A percentile compares a stretch with the other conserved stretches of the same genome.
Evolutionary conservation across 2,797 vertebrate genomes (phyloP).

Genomic region (Loriculus beryllinus): DNA sequence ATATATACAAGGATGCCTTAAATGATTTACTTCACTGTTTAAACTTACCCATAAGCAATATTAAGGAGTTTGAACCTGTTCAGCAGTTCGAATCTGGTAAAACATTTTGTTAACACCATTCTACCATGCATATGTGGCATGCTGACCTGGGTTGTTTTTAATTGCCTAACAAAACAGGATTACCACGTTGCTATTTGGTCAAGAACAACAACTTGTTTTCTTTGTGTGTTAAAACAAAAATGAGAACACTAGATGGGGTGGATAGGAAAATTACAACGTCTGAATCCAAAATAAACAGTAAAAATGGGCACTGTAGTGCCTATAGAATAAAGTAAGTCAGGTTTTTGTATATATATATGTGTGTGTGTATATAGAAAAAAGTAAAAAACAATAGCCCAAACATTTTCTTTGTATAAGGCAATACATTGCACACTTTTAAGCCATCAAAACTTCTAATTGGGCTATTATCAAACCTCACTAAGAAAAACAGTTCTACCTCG

Average conservation of each 20-base stretch:
- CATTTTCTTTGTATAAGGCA: neutral
- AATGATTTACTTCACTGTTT: neutral
- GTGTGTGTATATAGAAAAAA: fast-evolving
- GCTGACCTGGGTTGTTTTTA: neutral
- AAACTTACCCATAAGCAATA: fast-evolving
- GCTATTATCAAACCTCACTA: neutral
- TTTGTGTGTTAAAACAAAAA: constrained; percentile 5
- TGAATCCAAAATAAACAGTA: neutral
- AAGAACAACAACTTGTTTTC: constrained; percentile 30
- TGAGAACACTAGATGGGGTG: neutral
- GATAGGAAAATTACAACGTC: neutral
- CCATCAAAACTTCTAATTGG: neutral
- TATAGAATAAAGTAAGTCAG: neutral
- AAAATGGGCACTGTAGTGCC: neutral
- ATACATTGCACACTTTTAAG: neutral
- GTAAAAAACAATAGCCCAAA: neutral
- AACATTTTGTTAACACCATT: neutral
- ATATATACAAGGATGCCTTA: neutral
- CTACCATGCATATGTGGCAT: neutral
- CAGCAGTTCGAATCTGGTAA: neutral
- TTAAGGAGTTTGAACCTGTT: neutral
- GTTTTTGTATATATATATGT: fast-evolving
- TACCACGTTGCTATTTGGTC: neutral
- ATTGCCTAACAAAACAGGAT: neutral
- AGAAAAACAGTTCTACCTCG: neutral